phyloP scores from a whole-genome alignment of 2,888 invertebrate species.

The Euclidia mi region DNA sequence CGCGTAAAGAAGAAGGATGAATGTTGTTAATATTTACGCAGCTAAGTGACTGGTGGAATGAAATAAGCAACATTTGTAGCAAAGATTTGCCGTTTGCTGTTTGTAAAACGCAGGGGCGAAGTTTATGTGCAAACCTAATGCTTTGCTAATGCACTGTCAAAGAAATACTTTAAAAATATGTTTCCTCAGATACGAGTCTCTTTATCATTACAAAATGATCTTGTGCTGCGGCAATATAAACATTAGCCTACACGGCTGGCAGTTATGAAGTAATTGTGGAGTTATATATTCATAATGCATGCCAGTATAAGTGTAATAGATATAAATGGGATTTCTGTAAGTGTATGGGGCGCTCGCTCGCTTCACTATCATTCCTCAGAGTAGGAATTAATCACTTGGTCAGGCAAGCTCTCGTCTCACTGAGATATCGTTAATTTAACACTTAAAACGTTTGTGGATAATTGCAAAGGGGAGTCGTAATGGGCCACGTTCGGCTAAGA shows the following conservation, averaged over 20 bases:
- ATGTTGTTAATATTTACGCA: conserved; percentile 84
- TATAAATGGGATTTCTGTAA: conserved; percentile 62
- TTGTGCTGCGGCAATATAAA: conserved; percentile 9
- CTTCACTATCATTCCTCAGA: conserved; percentile 72
- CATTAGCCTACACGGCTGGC: conserved; percentile 10
- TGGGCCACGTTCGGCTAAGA: conserved; percentile 84
- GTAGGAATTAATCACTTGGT: conserved; percentile 84
- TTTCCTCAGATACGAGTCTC: conserved; percentile 18
- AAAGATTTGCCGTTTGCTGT: conserved; percentile 68
- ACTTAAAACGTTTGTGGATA: conserved; percentile 89
- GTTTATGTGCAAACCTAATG: conserved; percentile 51
- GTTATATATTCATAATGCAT: conserved; percentile 24
- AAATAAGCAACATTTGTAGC: conserved; percentile 75
- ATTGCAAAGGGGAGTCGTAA: conserved; percentile 85
- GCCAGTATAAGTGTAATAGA: conserved; percentile 53
- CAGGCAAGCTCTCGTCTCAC: conserved; percentile 79
- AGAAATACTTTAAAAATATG: conserved; percentile 41
- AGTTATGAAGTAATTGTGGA: conserved; percentile 34
- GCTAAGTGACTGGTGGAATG: conserved; percentile 79
- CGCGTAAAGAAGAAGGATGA: conserved; percentile 83
- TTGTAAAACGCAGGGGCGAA: conserved; percentile 53
- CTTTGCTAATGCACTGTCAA: conserved; percentile 48
- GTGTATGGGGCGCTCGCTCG: conserved; percentile 57
- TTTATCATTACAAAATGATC: conserved; percentile 28
- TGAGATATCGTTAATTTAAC: conserved; percentile 89